phyloP scores from a whole-genome alignment of 2,888 invertebrate genomes.

The Desoria tigrina region DNA sequence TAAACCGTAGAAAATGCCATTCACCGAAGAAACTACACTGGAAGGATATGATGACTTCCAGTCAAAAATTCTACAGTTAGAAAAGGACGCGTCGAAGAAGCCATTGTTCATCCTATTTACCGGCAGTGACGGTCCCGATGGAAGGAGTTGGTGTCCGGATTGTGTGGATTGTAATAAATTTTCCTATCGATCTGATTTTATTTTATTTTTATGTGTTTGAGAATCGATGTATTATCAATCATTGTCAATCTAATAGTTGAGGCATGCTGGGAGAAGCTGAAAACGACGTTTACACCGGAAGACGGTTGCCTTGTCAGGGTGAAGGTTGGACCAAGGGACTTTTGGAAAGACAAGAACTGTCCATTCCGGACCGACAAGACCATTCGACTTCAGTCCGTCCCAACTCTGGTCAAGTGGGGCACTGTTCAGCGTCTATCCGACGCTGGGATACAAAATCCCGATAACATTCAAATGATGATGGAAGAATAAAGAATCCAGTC shows the following conservation, averaged over 20 bases:
- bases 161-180: constrained; percentile 72
- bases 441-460: constrained; percentile 71
- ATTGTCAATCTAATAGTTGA: constrained; percentile 38
- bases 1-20: constrained; percentile 27
- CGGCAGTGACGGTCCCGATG: constrained; percentile 65
- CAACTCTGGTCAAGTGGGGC: constrained; percentile 78
- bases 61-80: constrained; percentile 60
- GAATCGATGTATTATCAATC: background rate
- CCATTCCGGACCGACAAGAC: constrained; percentile 76
- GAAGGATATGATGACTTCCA: constrained; percentile 67
- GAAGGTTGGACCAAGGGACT: constrained; percentile 56
- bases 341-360: constrained; percentile 81
- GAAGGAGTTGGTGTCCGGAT: constrained; percentile 83
- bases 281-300: constrained; percentile 22
- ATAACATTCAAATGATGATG: constrained; percentile 77
- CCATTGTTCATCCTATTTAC: constrained; percentile 64
- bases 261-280: constrained; percentile 30
- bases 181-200: background rate
- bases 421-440: constrained; percentile 77
- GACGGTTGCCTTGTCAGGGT: constrained; percentile 41
- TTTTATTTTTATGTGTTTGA: background rate
- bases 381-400: constrained; percentile 73
- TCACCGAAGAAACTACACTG: constrained; percentile 54
- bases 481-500: constrained; percentile 59
- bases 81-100: constrained; percentile 27